Base-by-base conservation (phyloP, 2,113 vertebrate species). In the Dasyurus viverrinus region DNA sequence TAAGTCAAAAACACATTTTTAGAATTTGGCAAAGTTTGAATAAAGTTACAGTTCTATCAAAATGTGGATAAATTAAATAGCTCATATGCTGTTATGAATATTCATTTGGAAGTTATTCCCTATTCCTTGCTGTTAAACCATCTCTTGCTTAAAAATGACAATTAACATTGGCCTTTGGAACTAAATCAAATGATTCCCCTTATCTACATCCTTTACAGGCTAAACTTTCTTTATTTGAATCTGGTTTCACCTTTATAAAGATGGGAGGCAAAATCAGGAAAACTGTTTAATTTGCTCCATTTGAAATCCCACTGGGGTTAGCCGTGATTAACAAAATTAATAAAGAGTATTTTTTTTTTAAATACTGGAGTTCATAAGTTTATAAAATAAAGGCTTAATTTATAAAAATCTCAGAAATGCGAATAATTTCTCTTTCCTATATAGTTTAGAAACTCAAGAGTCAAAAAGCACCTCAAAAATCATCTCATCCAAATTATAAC, bases 1-100 rank as follows among this genome's bases (percentile, higher is more conserved):
- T 99, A 93, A 96, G 97, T 8, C 91, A 97, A 98, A 97, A 93
- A 16, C 57, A 92, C 0, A 36, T 24, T 22, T 93, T 68, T 92
- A 27, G 47, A 52, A 22, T 54, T 27, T 89, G 89, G 11, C 16
- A 27, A 23, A 84, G 68, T 42, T 23, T 0, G 8, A 84, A 52
- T 3, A 16, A 25, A 25, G 8, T 8, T 42, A 54, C 46, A 25
- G 36, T 2, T 50, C 25, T 47, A 42, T 25, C 4, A 19, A 12
- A 12, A 0, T 50, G 6, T 2, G 25, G 1, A 42, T 52, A 55
- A n/a, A 19, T 47, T 6, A 0, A 24, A 60, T 3, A 19, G 92
- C 93, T n/a, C 26, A 60, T 46, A 50, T 47, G 47, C 42, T 25
- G 46, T 26, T 47, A 1, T 2, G 2, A 1, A 11, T 25, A 0